Percentiles rank a stretch among this genome's conserved stretches.
These are phyloP conservation scores for Dasypolia templi DNA, from an alignment of 2,888 invertebrate species.

Conservation along the genomic window DNA sequence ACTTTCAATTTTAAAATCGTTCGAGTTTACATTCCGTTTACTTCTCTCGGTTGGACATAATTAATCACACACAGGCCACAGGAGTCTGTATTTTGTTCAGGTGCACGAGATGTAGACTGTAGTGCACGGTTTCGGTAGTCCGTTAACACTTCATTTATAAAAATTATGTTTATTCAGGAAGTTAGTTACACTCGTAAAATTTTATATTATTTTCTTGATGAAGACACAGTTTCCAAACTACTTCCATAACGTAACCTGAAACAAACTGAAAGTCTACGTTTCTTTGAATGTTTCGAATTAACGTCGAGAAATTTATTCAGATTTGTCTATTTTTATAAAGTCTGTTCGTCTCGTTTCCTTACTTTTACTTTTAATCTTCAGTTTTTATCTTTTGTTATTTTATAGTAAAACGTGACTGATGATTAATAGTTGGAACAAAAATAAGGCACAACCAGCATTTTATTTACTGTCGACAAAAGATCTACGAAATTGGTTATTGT, in stretches of 20 bases:
- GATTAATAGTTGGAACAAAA: conserved; percentile 3
- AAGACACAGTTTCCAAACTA: too few relatives aligned
- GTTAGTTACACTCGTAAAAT: too few relatives aligned
- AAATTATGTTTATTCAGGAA: too few relatives aligned
- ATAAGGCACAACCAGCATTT: conserved; percentile 4
- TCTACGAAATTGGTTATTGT: conserved; percentile 24
- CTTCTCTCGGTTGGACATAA: too few relatives aligned
- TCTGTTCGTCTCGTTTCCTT: not conserved
- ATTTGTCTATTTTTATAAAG: not conserved
- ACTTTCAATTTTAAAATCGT: too few relatives aligned
- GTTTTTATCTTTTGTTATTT: not conserved
- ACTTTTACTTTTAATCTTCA: not conserved
- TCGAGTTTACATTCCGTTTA: too few relatives aligned
- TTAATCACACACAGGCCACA: too few relatives aligned
- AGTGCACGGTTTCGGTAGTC: too few relatives aligned
- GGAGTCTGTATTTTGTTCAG: too few relatives aligned
- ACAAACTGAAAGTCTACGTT: too few relatives aligned
- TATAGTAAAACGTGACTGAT: not conserved
- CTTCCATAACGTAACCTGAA: not conserved
- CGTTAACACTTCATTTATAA: too few relatives aligned
- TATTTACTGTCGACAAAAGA: conserved; percentile 16
- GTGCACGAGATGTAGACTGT: too few relatives aligned
- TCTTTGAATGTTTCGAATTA: not conserved
- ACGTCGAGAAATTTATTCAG: not conserved
- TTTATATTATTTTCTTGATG: not conserved